Conservation (phyloP, 2,797 vertebrate genomes). For the Lagodon rhomboides region DNA sequence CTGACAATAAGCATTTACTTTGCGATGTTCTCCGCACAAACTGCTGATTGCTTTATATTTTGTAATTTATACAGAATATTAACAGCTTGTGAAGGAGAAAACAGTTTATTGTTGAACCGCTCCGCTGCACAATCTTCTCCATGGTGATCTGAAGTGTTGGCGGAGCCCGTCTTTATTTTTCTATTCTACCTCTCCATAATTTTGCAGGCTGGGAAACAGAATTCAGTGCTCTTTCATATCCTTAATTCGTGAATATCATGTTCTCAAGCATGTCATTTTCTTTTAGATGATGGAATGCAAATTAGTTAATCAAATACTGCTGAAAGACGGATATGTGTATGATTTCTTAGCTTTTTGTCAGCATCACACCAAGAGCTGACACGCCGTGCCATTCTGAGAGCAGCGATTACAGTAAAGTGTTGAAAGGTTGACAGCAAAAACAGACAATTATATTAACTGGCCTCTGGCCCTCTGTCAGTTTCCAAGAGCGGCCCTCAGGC, state of each 20-base stretch:
- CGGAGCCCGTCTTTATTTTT: background rate
- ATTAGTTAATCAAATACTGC: slow-evolving; percentile 41
- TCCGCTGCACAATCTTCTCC: background rate
- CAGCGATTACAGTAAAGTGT: slow-evolving; percentile 63
- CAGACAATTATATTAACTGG: slow-evolving; percentile 71
- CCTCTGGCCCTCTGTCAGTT: slow-evolving; percentile 67
- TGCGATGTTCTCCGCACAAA: background rate
- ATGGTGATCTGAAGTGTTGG: background rate
- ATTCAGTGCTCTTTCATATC: slow-evolving; percentile 7
- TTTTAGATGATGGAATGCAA: slow-evolving; percentile 25
- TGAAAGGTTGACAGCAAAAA: slow-evolving; percentile 72
- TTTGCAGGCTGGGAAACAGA: slow-evolving; percentile 9
- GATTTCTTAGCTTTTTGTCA: slow-evolving; percentile 44
- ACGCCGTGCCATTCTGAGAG: slow-evolving; percentile 46
- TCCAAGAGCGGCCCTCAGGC: slow-evolving; percentile 57
- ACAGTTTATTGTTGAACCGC: background rate
- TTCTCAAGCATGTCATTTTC: slow-evolving; percentile 25
- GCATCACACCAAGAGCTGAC: slow-evolving; percentile 58
- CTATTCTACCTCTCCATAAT: background rate
- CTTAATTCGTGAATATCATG: slow-evolving; percentile 27
- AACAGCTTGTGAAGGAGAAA: background rate
- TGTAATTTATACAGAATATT: background rate
- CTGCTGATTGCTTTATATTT: background rate
- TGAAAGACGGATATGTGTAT: slow-evolving; percentile 22
- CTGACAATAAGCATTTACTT: background rate